These are phyloP conservation scores for Podotricha telesiphe DNA, from an alignment of 2,888 invertebrate genomes.

Conservation along the genomic window DNA sequence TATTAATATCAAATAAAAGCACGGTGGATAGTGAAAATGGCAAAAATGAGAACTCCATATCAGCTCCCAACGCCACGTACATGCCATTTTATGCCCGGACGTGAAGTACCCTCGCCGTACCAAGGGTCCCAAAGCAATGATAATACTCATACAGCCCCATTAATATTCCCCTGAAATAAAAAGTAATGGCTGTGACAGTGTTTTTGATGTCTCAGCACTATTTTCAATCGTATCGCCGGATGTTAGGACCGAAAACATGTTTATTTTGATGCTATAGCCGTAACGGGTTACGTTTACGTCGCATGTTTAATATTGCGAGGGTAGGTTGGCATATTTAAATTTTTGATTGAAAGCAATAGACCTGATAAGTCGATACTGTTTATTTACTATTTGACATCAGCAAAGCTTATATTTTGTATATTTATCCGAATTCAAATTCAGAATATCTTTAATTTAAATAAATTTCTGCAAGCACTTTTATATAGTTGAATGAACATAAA, in stretches of 20 bases:
- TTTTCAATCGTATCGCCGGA: constrained; percentile 47
- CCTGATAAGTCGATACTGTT: constrained; percentile 10
- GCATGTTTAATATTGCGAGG: constrained; percentile 40
- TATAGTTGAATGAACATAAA: too few relatives aligned
- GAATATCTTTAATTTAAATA: too few relatives aligned
- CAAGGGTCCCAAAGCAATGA: constrained; percentile 56
- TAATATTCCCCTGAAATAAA: constrained; percentile 67
- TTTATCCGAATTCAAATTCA: too few relatives aligned
- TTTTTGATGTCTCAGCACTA: constrained; percentile 46
- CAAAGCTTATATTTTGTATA: background rate
- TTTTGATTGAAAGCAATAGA: constrained; percentile 24
- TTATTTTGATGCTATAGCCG: constrained; percentile 30
- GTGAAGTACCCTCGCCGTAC: constrained; percentile 51
- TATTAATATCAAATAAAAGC: constrained; percentile 14
- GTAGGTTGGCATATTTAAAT: constrained; percentile 37
- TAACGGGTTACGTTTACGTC: constrained; percentile 41
- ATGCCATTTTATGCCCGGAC: constrained; percentile 45
- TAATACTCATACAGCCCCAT: constrained; percentile 62
- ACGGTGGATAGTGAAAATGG: constrained; percentile 3
- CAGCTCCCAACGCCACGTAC: constrained; percentile 26
- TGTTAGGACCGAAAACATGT: constrained; percentile 54
- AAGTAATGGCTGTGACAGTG: constrained; percentile 56
- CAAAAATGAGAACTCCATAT: constrained; percentile 22
- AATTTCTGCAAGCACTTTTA: too few relatives aligned
- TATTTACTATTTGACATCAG: background rate